phyloP scores from a whole-genome alignment of 1,140 invertebrate genomes.

The Asbolus verrucosus region DNA sequence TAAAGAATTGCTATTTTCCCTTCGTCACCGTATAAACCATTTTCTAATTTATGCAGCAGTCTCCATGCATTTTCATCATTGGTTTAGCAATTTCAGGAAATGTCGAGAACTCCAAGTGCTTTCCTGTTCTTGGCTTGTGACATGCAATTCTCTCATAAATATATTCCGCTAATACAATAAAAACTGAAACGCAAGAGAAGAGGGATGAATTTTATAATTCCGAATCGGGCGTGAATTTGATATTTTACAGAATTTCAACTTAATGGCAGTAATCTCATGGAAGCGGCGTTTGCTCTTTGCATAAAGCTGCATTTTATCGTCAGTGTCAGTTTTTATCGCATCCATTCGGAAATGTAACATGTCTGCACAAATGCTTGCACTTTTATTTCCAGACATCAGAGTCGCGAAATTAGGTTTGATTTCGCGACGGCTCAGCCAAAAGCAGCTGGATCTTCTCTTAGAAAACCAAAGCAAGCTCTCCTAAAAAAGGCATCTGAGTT shows the following conservation, averaged over 20 bases:
- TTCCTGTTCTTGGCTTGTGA: conserved; percentile 54
- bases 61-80: conserved; percentile 54
- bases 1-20: conserved; percentile 20
- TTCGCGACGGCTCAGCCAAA: not conserved
- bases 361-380: too few species aligned
- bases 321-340: too few species aligned
- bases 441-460: conserved; percentile 3
- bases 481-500: conserved; percentile 21
- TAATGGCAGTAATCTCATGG: not conserved
- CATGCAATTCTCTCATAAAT: conserved; percentile 59
- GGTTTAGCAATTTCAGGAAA: conserved; percentile 59
- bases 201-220: conserved; percentile 3
- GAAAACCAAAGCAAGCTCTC: conserved; percentile 13
- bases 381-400: too few species aligned
- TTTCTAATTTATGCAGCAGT: conserved; percentile 47
- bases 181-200: not conserved
- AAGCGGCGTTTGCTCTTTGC: not conserved
- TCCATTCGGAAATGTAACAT: too few species aligned
- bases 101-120: conserved; percentile 58
- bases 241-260: too few species aligned
- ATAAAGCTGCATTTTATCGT: too few species aligned
- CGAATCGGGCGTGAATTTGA: not conserved
- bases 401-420: conserved; percentile 17
- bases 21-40: conserved; percentile 41
- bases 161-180: conserved; percentile 35